Base-by-base conservation (phyloP, 1,140 invertebrate genomes). In the Megalonaias nervosa region DNA sequence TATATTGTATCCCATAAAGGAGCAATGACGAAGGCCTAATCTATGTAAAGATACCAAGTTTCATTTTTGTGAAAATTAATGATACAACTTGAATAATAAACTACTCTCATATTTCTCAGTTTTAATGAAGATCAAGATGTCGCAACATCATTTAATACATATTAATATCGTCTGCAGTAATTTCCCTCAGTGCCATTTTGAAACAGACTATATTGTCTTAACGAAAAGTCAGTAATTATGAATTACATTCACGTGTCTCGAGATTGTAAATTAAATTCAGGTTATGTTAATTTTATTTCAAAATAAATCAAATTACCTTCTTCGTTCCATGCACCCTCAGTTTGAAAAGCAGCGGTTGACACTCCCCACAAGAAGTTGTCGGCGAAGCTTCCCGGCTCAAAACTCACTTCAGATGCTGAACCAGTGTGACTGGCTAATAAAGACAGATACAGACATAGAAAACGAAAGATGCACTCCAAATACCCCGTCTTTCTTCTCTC, bases 271-370 rank as follows among this genome's bases (percentile, higher is more conserved):
- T 48, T 48, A 9, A 6, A 48, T 0, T 48, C 38, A 48, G 38
- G 6, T 11, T 48, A 48, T 48, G 11, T 48, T 48, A 48, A 48
- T 48, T 48, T 48, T 48, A 9, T n/a, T 55, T 48, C 15, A 67
- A 38, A 56, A 75, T 0, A 56, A 58, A 81, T 11, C 71, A 16
- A 76, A 26, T 65, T 82, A 90, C 90, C 90, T 74, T 88, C 86
- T 66, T 74, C 84, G 74, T 90, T 85, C 87, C 87, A 90, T 14
- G 75, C 90, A 57, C 91, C 91, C 84, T 92, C 91, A 56, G 90
- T 84, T 77, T 92, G 91, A 77, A 91, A 92, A 0, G 91, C 85
- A 3, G 91, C 81, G 13, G 91, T 89, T 21, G 91, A 89, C 14
- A 86, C 83, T 16, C 90, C 88, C 89, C 90, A 91, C 5, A 80